Base-by-base conservation (phyloP, 2,113 vertebrate species). In the Hippocampus guttulatus region DNA sequence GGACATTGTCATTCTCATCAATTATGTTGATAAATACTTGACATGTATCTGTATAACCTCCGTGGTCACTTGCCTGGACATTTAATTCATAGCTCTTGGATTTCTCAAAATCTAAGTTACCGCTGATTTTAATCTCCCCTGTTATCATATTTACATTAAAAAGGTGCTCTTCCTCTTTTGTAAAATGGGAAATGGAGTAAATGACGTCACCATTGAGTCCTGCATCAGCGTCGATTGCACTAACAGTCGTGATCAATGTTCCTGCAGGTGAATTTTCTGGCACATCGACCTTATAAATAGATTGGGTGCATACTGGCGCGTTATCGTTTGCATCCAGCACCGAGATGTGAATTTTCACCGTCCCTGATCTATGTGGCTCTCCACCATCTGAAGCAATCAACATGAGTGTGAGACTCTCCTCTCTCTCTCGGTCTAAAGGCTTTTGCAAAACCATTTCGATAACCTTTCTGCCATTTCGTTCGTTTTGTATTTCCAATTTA, bases 1-100 rank as follows among this genome's bases (percentile, higher is more conserved):
- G 90, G 0, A 33, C 8, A 51, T 93, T 92, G 62, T 92, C 92
- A 71, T 93, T 93, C 38, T 84, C 86, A n/a, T 92, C 91, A 60
- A 84, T 58, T 2, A 92, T 21, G 15, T 91, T 81, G 41, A 92
- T 75, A 0, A 90, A 58, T 5, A 91, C 68, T 77, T 90, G 90
- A 5, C 91, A 89, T 0, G 85, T 89, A 16, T 85, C 88, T 3
- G 81, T 60, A 0, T 49, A n/a, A 0, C 88, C 86, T 0, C 90
- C 89, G 0, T 86, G 80, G 1, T 93, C 92, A 43, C 49, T 88
- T 0, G 91, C 91, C 0, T 89, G 20, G 0, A 92, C 54, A 0
- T 87, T 88, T 52, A 93, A 23, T 11, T 89, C 77, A 77, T 83
- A 73, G 0, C 6, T 79, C 0, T 73, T 85, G 0, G 65, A 78